A percentile compares a stretch with the other conserved stretches of the same genome.
These are phyloP conservation scores for Nerophis ophidion DNA, from an alignment of 2,113 vertebrate genomes.

Conservation along the genomic window DNA sequence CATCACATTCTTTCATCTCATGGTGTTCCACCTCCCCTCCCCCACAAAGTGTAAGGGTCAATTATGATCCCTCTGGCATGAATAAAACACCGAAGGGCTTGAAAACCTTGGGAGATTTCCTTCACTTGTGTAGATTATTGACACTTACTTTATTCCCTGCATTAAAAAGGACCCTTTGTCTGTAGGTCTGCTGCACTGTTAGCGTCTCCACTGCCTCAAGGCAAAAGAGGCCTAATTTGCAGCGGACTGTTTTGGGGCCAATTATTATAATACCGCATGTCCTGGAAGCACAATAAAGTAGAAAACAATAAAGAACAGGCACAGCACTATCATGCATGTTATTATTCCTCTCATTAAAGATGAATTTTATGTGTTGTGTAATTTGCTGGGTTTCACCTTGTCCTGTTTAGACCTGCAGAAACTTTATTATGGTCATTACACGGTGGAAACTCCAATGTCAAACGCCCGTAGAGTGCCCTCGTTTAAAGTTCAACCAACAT, in stretches of 20 bases:
- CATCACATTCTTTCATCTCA: constrained; percentile 71
- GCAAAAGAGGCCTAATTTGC: constrained; percentile 73
- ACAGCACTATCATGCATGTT: constrained; percentile 54
- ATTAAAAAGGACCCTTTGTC: constrained; percentile 62
- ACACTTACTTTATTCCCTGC: constrained; percentile 66
- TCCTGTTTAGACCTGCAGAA: constrained; percentile 9
- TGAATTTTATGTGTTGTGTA: constrained; percentile 53
- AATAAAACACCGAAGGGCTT: constrained; percentile 68
- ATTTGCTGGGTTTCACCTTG: constrained; percentile 34
- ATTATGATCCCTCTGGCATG: constrained; percentile 73
- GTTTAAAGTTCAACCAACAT: too few species aligned
- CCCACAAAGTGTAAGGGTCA: constrained; percentile 68
- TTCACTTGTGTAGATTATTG: constrained; percentile 73
- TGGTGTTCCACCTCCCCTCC: constrained; percentile 49
- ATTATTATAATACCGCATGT: constrained; percentile 76
- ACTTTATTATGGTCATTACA: not conserved
- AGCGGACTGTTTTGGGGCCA: constrained; percentile 71
- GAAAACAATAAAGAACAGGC: constrained; percentile 63
- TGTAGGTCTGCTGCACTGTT: constrained; percentile 58
- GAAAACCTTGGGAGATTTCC: constrained; percentile 67
- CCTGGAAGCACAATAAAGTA: constrained; percentile 67
- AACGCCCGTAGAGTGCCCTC: too few species aligned
- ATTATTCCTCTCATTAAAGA: constrained; percentile 60
- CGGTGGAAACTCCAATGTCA: too few species aligned
- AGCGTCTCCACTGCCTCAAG: constrained; percentile 63